Conservation (phyloP, 2,888 invertebrate species). For the Camptogramma bilineatum region DNA sequence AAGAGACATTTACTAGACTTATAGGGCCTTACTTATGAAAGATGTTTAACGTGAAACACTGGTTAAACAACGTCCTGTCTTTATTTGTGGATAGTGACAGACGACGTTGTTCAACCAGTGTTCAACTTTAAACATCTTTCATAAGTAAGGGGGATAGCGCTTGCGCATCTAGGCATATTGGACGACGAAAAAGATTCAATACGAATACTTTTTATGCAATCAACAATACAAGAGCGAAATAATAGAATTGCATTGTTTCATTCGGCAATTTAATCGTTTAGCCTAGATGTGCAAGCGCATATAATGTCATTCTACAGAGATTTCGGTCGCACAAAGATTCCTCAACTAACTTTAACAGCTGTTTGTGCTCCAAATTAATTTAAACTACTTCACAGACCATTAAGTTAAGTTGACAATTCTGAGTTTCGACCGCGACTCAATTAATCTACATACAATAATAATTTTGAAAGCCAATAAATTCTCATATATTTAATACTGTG, state of each 20-base stretch:
- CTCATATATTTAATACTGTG: slow-evolving; percentile 12
- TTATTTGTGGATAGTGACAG: too few species aligned
- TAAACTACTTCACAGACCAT: not conserved
- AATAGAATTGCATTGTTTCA: not conserved
- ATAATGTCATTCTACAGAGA: not conserved
- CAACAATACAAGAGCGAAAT: not conserved
- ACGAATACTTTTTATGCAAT: not conserved
- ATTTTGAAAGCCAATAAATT: slow-evolving; percentile 26
- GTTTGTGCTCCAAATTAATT: not conserved
- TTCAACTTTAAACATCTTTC: too few species aligned
- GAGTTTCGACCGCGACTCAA: not conserved
- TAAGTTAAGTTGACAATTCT: slow-evolving; percentile 4
- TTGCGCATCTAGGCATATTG: not conserved
- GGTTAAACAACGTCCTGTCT: too few species aligned
- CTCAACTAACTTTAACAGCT: not conserved
- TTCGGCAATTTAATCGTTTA: not conserved
- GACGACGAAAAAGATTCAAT: not conserved
- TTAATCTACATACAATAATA: slow-evolving; percentile 15
- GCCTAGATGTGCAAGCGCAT: not conserved
- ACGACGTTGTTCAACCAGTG: too few species aligned
- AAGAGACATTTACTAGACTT: slow-evolving; percentile 59
- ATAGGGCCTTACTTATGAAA: too few species aligned
- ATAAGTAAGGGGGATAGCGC: slow-evolving; percentile 18
- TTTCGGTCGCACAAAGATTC: not conserved
- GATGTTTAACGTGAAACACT: too few species aligned